Evolutionary conservation across 2,888 invertebrate species (phyloP), one percentile per base, ranked within the genome.

Genomic region (Epiperipatus broadwayi): DNA sequence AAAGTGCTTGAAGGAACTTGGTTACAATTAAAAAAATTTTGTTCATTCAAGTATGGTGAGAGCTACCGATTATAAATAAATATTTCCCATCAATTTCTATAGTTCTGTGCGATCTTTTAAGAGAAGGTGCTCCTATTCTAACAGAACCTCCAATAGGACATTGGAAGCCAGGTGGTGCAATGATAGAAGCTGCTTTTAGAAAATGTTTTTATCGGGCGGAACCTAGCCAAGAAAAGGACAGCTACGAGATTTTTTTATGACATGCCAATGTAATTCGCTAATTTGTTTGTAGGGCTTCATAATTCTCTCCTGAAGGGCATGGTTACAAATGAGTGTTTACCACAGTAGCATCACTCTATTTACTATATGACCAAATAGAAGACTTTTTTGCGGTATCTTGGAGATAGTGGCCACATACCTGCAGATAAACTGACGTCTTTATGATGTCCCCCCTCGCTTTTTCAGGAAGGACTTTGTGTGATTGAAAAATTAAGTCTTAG

Each of bases 251-350:
- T 29, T 64, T 95, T 39, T 87, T 97, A 2, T 95, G 95, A 49
- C 97, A 97, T 59, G 93, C 84, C 3, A 97, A 97, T 60, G 95
- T 97, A 16, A 97, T 97, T 52, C 69, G 91, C 31, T 95, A 84
- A n/a, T n/a, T n/a, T n/a, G n/a, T 43, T 60, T 69, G 43, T 63
- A 85, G 95, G 56, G 91, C 89, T 0, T 65, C 97, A 28, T 97
- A 97, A 59, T 78, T 95, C 53, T 93, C 93, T 1, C 78, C 91
- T 0, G 93, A 97, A 60, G 95, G n/a, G n/a, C 78, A 2, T 97
- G 97, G 97, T 65, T 95, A 8, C 70, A 97, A 41, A 72, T 97
- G 53, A 75, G 75, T 8, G 65, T 97, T 21, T 80, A 81, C 59
- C 81, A 97, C 58, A 84, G 77, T 18, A 89, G 89, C 44, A 78